Conservation (phyloP, 2,113 vertebrate species). For the Proterorhinus semilunaris region DNA sequence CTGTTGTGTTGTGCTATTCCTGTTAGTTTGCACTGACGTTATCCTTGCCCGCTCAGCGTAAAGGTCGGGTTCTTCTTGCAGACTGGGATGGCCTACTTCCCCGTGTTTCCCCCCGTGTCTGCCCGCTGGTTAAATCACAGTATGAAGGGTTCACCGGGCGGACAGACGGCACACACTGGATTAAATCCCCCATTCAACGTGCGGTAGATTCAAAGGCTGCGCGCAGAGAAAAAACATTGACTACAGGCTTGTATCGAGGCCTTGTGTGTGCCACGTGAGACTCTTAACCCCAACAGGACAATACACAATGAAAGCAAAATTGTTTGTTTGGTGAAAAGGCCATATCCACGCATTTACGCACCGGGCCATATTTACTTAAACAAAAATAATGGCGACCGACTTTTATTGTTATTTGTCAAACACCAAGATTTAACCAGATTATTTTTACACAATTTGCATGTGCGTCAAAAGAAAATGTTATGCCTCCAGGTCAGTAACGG, state of each 20-base stretch:
- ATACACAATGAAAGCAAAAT: background rate
- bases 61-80: conserved; percentile 49
- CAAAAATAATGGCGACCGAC: too few species aligned
- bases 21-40: conserved; percentile 17
- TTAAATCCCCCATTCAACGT: conserved; percentile 48
- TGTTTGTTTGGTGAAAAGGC: too few species aligned
- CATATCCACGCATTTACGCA: too few species aligned
- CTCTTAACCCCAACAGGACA: background rate
- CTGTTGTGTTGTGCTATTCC: background rate
- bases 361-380: too few species aligned
- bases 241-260: conserved; percentile 10
- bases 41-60: conserved; percentile 26
- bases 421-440: too few species aligned
- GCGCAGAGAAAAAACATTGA: conserved; percentile 23
- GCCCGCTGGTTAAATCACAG: conserved; percentile 60
- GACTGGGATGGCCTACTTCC: conserved; percentile 59
- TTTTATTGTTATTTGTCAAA: too few species aligned
- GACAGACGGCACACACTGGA: conserved; percentile 52
- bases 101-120: conserved; percentile 39
- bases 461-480: too few species aligned
- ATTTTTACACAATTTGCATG: too few species aligned
- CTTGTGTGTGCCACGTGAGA: background rate
- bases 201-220: conserved; percentile 7
- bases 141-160: conserved; percentile 64
- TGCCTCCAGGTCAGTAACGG: conserved; percentile 86